Evolutionary conservation across 2,113 vertebrate species (phyloP).

Genomic region (Fukomys damarensis): DNA sequence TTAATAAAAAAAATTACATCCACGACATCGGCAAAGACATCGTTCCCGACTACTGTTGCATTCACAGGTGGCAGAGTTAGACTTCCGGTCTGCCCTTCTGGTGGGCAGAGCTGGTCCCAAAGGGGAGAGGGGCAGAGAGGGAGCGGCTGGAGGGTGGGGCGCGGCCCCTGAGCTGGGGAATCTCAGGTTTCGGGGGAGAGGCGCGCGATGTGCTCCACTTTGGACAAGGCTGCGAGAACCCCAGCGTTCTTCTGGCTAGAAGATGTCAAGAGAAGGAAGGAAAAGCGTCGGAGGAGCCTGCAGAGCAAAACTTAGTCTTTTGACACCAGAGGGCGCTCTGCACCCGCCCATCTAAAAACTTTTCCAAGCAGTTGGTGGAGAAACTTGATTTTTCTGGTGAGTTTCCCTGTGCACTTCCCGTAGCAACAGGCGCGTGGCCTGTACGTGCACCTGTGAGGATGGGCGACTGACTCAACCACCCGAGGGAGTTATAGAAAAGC

Average conservation of each 20-base stretch:
- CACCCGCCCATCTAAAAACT: not conserved
- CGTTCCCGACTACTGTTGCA: not conserved
- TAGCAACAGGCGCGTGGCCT: not conserved
- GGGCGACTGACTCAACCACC: not conserved
- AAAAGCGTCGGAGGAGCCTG: accelerated
- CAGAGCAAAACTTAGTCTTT: not conserved
- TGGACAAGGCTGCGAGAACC: not conserved
- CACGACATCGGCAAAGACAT: not conserved
- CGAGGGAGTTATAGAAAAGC: not conserved
- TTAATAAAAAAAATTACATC: not conserved
- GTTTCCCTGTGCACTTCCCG: not conserved
- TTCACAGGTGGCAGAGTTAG: not conserved
- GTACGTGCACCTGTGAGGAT: too few species aligned
- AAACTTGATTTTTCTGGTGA: not conserved
- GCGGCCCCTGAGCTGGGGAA: not conserved
- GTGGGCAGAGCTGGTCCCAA: not conserved
- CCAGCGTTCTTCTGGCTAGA: accelerated
- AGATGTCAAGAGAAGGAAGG: not conserved
- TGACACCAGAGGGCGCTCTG: slow-evolving; percentile 54
- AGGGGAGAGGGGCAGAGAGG: too few species aligned
- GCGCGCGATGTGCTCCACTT: not conserved
- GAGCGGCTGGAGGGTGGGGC: not conserved
- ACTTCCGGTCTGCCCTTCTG: not conserved
- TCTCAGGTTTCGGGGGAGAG: not conserved
- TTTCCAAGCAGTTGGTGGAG: accelerated